Percentiles rank a stretch among this genome's conserved stretches.
Conservation (phyloP, 2,113 vertebrate species). For the Cyanoliseus patagonus region DNA sequence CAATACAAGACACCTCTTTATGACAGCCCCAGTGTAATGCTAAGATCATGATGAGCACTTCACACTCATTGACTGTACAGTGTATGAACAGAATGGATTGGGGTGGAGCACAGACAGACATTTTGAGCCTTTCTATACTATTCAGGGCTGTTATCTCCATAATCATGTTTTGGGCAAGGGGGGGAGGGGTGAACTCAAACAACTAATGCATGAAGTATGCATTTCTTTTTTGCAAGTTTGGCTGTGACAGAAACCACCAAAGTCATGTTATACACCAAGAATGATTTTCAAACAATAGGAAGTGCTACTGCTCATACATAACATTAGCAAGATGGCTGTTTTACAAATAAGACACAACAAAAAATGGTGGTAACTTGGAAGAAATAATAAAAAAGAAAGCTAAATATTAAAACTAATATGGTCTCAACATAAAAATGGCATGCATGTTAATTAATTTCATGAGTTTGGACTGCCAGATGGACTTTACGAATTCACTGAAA, state of each 20-base stretch:
- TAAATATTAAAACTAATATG: background rate
- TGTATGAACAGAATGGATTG: background rate
- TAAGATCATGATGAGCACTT: rapidly evolving
- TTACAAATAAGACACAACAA: background rate
- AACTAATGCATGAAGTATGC: background rate
- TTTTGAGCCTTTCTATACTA: background rate
- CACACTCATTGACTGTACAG: rapidly evolving
- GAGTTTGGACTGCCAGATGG: background rate
- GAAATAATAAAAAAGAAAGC: background rate
- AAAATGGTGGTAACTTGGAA: background rate
- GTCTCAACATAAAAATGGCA: background rate
- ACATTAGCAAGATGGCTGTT: background rate
- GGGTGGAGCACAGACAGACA: background rate
- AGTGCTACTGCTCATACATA: background rate
- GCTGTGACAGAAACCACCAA: background rate
- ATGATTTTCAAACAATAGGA: background rate
- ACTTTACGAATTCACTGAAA: background rate
- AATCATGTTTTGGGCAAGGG: background rate
- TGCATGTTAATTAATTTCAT: background rate
- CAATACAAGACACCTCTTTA: rapidly evolving
- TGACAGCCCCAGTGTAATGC: rapidly evolving
- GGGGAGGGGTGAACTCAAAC: background rate
- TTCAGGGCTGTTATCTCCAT: background rate
- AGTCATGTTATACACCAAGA: background rate
- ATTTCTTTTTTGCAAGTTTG: background rate